These are phyloP conservation scores for Pollachius pollachius DNA, from an alignment of 2,113 vertebrate species.

Conservation along the genomic window DNA sequence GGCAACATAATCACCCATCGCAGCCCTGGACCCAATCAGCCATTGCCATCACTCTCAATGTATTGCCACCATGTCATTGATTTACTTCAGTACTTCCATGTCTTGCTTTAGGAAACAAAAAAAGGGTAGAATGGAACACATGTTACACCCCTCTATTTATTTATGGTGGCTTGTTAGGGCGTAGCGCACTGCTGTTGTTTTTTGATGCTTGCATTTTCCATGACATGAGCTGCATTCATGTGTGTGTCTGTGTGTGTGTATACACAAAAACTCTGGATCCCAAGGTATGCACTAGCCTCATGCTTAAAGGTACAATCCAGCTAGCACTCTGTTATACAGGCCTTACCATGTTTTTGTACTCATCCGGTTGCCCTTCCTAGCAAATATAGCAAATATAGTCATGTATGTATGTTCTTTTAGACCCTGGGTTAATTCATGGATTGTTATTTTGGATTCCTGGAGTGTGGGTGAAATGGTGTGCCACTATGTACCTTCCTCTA, in stretches of 20 bases:
- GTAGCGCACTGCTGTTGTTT: constrained; percentile 15
- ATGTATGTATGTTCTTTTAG: too few relatives aligned
- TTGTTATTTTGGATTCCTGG: too few relatives aligned
- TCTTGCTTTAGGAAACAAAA: constrained; percentile 30
- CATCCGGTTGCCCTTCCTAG: too few relatives aligned
- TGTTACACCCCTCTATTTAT: constrained; percentile 38
- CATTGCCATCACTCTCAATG: constrained; percentile 24
- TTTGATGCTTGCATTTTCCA: background rate
- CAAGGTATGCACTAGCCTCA: too few relatives aligned
- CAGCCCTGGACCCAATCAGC: constrained; percentile 20
- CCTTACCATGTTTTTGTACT: too few relatives aligned
- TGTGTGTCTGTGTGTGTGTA: background rate
- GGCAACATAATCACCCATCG: background rate
- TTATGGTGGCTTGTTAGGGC: constrained; percentile 44
- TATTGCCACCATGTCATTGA: constrained; percentile 47
- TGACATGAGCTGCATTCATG: background rate
- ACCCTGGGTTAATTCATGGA: too few relatives aligned
- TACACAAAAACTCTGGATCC: too few relatives aligned
- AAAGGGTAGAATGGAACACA: constrained; percentile 12
- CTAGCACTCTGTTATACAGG: too few relatives aligned
- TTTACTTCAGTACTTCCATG: constrained; percentile 29
- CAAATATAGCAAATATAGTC: too few relatives aligned
- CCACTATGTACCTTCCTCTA: too few relatives aligned
- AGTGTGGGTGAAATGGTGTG: too few relatives aligned
- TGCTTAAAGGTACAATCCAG: too few relatives aligned